Evolutionary conservation across 2,113 vertebrate genomes (phyloP).

Genomic region (Gnathonemus longibarbis): DNA sequence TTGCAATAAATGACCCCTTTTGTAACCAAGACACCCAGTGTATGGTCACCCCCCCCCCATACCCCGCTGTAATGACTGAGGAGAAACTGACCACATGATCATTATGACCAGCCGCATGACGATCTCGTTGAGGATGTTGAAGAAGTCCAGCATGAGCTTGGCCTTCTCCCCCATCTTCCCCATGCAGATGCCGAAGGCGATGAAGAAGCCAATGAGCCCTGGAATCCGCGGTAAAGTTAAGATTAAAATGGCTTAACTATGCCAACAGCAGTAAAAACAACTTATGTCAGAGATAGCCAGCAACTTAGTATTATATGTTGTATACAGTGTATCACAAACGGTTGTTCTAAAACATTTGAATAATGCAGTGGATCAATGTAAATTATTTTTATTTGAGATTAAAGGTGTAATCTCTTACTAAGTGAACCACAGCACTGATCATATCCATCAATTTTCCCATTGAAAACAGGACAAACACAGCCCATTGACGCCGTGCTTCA

Average conservation of each 20-base stretch:
- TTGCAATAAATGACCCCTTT: not conserved
- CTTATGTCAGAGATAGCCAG: not conserved
- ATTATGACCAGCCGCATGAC: conserved; percentile 96
- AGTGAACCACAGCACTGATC: not conserved
- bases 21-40: not conserved
- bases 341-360: not conserved
- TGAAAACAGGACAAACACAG: not conserved
- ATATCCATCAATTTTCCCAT: not conserved
- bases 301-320: not conserved
- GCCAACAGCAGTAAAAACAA: not conserved
- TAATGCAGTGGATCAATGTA: not conserved
- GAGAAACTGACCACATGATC: conserved; percentile 94
- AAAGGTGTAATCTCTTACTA: not conserved
- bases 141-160: conserved; percentile 97
- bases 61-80: not conserved
- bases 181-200: conserved; percentile 97
- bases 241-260: not conserved
- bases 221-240: conserved; percentile 22
- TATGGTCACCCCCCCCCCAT: not conserved
- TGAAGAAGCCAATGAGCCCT: conserved; percentile 99
- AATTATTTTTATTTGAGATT: not conserved
- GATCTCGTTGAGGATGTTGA: conserved; percentile 98
- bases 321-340: not conserved
- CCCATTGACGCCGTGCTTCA: not conserved
- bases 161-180: conserved; percentile 98